These are phyloP conservation scores for Drosophila tripunctata DNA, from an alignment of 2,888 invertebrate genomes.

Conservation along the genomic window DNA sequence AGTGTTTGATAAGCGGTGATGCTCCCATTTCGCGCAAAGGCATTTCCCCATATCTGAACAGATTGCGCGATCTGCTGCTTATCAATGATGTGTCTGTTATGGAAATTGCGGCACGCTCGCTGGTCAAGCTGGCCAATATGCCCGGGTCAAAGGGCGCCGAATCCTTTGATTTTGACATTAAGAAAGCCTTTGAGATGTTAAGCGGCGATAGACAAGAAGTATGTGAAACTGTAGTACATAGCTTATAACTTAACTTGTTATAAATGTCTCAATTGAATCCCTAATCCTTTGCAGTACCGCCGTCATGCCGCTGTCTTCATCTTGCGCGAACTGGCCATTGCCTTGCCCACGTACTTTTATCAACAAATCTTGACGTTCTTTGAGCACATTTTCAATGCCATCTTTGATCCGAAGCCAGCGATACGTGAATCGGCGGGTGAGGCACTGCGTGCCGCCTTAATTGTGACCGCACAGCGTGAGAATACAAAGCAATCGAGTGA, in stretches of 20 bases:
- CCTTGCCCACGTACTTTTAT: slow-evolving; percentile 98
- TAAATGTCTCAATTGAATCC: no score
- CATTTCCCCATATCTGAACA: slow-evolving; percentile 96
- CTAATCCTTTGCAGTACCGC: slow-evolving; percentile 88
- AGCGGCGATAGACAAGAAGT: slow-evolving; percentile 94
- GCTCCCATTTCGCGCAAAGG: slow-evolving; percentile 95
- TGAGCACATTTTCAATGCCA: slow-evolving; percentile 95
- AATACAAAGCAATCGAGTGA: slow-evolving; percentile 95
- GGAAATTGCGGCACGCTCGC: slow-evolving; percentile 97
- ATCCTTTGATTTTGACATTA: slow-evolving; percentile 99
- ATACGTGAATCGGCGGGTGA: slow-evolving; percentile 97
- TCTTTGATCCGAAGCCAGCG: slow-evolving; percentile 95
- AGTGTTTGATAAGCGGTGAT: slow-evolving; percentile 96
- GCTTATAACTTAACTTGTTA: no score
- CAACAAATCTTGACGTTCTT: slow-evolving; percentile 97
- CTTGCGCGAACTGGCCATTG: slow-evolving; percentile 95
- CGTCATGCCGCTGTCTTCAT: slow-evolving; percentile 96
- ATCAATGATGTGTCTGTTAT: slow-evolving; percentile 96
- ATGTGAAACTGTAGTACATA: no score
- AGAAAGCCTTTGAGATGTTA: slow-evolving; percentile 97
- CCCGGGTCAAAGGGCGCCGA: slow-evolving; percentile 97
- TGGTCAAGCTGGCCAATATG: slow-evolving; percentile 95
- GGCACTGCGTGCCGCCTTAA: slow-evolving; percentile 96
- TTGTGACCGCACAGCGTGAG: slow-evolving; percentile 97
- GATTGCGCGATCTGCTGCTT: slow-evolving; percentile 94